A percentile compares a stretch with the other conserved stretches of the same genome.
Conservation (phyloP, 2,113 vertebrate genomes). For the Ardeotis arabs region DNA sequence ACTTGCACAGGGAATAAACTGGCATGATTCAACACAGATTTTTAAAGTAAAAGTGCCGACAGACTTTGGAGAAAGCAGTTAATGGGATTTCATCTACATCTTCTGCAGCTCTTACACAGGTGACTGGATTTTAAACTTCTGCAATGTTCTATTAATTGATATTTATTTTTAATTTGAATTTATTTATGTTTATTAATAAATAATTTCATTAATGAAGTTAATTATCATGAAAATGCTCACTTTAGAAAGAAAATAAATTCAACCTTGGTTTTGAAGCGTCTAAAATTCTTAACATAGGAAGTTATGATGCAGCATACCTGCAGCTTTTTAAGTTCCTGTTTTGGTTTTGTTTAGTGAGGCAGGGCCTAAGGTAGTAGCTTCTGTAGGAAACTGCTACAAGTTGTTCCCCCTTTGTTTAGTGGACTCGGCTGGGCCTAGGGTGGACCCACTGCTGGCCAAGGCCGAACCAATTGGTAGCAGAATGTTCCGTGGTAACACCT, state of each 20-base stretch:
- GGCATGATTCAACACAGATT: neutral
- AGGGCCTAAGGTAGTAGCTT: no score
- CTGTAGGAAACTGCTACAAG: no score
- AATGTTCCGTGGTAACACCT: no score
- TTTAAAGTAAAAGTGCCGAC: neutral
- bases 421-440: no score
- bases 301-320: neutral
- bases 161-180: constrained; percentile 11
- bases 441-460: no score
- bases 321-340: neutral
- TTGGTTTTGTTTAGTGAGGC: no score
- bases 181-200: constrained; percentile 26
- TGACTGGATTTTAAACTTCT: neutral
- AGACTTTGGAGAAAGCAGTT: neutral
- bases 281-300: neutral
- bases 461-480: no score
- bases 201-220: neutral
- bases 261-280: neutral
- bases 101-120: neutral
- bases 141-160: neutral
- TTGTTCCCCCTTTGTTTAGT: no score
- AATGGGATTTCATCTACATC: neutral
- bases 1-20: neutral
- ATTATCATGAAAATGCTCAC: neutral
- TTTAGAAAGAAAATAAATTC: constrained; percentile 18